Base-by-base conservation (phyloP, 2,797 vertebrate genomes). In the Arremon brunneinucha region DNA sequence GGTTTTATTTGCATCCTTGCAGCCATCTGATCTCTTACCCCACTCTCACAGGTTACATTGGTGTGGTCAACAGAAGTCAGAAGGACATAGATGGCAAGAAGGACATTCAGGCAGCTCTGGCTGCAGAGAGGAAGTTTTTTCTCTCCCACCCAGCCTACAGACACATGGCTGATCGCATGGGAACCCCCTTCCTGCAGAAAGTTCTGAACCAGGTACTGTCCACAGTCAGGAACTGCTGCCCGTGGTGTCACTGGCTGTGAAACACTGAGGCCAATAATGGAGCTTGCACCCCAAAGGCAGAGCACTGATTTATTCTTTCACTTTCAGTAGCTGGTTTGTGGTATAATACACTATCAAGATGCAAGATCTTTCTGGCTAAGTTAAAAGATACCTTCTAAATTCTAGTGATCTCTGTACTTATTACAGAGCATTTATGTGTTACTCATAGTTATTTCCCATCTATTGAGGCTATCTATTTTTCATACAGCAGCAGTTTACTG, bases 61-160 rank as follows among this genome's bases (percentile, higher is more conserved):
- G 99, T 8, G 99, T 99, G 93, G 99, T 99, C 92, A 99, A 99
- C 97, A 98, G 99, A 93, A 99, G 99, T 97, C 99, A 99, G 97
- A 99, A 99, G 94, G 99, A 99, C 97, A 99, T 99, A 4, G 99
- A 99, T 82, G 99, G 99, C 62, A 99, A 96, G 96, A 99, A 99
- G 96, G 99, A 99, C 83, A 99, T 99, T 93, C 98, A 98, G 3
- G 99, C 99, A 5, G 99, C 99, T 30, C 97, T 99, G 96, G 98
- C 98, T 7, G 99, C 99, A 0, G 99, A 99, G 95, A 98, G 99
- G 84, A 99, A 99, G 94, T 99, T 99, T 95, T 99, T 99, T 90
- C 98, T 99, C 71, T 98, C 99, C 26, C 99, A 99, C 72, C 98
- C 99, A 6, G 97, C 98, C 4, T 99, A 99, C 83, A 98, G 99